phyloP scores from a whole-genome alignment of 2,113 vertebrate species.

The Odontophorus gujanensis region DNA sequence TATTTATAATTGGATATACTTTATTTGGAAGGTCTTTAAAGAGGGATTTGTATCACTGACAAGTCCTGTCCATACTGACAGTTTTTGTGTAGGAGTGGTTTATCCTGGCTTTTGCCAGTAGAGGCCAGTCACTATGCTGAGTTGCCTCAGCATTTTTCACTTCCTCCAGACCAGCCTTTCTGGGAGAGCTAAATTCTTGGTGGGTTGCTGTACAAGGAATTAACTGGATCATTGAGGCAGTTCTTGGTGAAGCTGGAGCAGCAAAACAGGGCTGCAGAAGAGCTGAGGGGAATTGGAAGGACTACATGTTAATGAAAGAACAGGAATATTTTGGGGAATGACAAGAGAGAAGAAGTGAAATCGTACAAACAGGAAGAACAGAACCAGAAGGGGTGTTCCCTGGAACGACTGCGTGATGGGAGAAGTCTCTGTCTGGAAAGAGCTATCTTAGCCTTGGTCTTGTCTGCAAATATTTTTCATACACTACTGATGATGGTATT shows the following conservation, averaged over 20 bases:
- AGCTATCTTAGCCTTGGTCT: neutral
- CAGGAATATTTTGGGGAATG: neutral
- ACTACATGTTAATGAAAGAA: neutral
- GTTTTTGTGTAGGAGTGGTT: neutral
- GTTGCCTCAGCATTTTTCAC: neutral
- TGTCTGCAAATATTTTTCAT: neutral
- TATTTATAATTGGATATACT: too few species aligned
- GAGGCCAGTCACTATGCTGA: neutral
- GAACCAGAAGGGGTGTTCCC: neutral
- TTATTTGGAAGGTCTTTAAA: neutral
- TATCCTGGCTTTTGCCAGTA: neutral
- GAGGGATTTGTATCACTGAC: neutral
- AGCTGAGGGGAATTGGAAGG: neutral
- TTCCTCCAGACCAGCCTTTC: neutral
- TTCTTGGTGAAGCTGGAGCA: neutral
- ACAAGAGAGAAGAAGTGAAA: neutral
- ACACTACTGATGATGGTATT: fast-evolving
- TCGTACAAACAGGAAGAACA: neutral
- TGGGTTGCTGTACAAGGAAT: neutral
- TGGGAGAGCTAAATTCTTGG: neutral
- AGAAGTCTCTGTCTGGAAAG: neutral
- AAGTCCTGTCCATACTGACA: neutral
- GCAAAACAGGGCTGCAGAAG: neutral
- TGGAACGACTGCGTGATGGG: neutral
- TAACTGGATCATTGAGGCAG: neutral